phyloP scores from a whole-genome alignment of 2,113 vertebrate species.

The Chitala chitala region DNA sequence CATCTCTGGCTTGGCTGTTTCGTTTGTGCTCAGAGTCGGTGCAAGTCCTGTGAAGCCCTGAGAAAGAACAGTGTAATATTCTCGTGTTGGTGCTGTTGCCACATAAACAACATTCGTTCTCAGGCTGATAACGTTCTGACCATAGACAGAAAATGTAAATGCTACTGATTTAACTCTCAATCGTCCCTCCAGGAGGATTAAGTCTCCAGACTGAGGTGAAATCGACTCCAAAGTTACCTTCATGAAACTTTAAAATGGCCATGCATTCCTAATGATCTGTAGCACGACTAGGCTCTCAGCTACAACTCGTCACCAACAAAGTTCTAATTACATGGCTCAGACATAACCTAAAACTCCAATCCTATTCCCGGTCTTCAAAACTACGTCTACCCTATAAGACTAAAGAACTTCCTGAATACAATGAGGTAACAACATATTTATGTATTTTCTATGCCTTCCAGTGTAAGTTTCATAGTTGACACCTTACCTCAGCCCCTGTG shows the following conservation, averaged over 20 bases:
- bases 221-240: not conserved
- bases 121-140: no score
- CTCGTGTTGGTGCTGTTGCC: no score
- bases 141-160: no score
- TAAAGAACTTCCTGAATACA: not conserved
- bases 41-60: constrained; percentile 42
- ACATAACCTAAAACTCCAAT: not conserved
- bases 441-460: not conserved
- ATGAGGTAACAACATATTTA: not conserved
- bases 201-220: not conserved
- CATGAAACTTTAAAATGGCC: not conserved
- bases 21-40: constrained; percentile 27
- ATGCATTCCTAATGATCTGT: not conserved
- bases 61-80: not conserved
- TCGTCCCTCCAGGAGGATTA: not conserved
- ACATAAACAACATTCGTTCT: no score
- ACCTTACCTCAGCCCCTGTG: not conserved
- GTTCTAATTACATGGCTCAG: not conserved
- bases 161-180: not conserved
- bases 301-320: not conserved
- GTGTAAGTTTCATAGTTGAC: not conserved
- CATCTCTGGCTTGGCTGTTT: constrained; percentile 39
- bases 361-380: not conserved
- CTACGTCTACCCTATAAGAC: not conserved
- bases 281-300: not conserved